phyloP scores from a whole-genome alignment of 2,888 invertebrate genomes.

The Lithodes maja region DNA sequence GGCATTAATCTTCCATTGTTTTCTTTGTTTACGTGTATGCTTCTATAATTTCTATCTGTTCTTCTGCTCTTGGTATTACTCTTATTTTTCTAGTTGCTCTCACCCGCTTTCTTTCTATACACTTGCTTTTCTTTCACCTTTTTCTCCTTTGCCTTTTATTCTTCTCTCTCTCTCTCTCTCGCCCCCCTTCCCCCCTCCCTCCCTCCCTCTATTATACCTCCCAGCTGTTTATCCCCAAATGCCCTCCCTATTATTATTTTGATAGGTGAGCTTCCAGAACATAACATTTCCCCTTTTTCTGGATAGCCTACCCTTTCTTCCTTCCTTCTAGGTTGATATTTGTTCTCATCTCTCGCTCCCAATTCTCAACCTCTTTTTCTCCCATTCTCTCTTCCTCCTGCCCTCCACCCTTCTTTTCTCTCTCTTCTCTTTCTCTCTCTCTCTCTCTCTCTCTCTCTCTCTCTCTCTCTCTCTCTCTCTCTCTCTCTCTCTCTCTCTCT shows the following conservation, averaged over 20 bases:
- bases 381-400: not conserved
- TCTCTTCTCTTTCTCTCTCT: not conserved
- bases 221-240: not conserved
- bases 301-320: not conserved
- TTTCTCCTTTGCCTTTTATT: not conserved
- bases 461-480: not conserved
- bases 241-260: too few species aligned
- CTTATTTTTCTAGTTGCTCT: not conserved
- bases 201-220: not conserved
- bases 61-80: too few species aligned
- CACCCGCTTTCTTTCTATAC: not conserved
- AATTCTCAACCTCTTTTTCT: not conserved
- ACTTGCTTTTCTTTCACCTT: not conserved
- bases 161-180: not conserved
- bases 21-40: too few species aligned
- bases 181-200: slow-evolving; percentile 7
- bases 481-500: not conserved
- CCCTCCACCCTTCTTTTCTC: not conserved
- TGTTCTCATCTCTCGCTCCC: not conserved
- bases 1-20: too few species aligned
- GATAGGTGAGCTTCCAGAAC: too few species aligned
- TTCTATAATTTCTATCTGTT: too few species aligned
- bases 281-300: not conserved
- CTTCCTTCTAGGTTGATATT: not conserved
- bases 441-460: not conserved